These are phyloP conservation scores for Trichopoda pennipes DNA, from an alignment of 2,888 invertebrate species.

Conservation along the genomic window DNA sequence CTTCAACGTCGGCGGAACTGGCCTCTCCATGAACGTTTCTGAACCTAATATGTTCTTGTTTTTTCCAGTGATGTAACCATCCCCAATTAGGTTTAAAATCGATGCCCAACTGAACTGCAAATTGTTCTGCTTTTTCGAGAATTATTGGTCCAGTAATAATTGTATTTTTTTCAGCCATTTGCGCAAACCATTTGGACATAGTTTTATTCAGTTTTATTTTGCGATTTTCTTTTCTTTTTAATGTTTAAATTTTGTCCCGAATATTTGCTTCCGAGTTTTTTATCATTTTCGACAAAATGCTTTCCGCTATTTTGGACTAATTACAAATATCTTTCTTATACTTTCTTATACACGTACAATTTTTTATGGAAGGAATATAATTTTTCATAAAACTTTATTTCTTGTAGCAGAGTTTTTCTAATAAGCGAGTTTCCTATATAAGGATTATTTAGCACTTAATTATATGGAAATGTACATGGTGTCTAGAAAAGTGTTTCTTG, in stretches of 20 bases:
- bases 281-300: no score
- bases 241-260: no score
- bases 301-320: background rate
- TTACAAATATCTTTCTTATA: background rate
- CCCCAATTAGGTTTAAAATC: background rate
- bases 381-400: background rate
- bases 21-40: no score
- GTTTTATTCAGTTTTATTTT: no score
- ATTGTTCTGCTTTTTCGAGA: no score
- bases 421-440: background rate
- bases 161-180: background rate
- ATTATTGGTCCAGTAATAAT: no score
- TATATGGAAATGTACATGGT: background rate
- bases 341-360: no score
- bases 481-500: background rate
- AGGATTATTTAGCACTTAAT: no score
- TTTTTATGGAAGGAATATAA: no score
- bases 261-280: background rate
- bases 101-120: no score
- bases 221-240: no score
- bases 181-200: background rate
- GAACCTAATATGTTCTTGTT: conserved; percentile 8
- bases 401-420: background rate
- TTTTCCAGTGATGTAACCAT: conserved; percentile 25
- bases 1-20: conserved; percentile 8